Base-by-base conservation (phyloP, 1,140 invertebrate genomes). In the Dryas iulia region DNA sequence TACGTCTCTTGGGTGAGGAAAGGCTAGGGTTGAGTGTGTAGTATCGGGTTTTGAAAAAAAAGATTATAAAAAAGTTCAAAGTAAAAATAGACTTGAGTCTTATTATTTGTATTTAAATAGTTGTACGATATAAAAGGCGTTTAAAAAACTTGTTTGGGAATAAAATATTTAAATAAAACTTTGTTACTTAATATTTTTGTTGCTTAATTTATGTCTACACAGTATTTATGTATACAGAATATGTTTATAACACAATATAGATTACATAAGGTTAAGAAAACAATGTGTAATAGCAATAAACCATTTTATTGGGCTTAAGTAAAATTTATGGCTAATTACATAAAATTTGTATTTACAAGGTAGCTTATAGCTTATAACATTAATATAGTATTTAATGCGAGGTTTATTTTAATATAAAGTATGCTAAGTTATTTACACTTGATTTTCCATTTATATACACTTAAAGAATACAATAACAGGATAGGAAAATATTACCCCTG, bases 291-390 rank as follows among this genome's bases (percentile, higher is more conserved):
- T 65, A 64, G 30, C 31, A 59, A 64, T 74, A 70, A 74, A 74
- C 53, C 58, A 35, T 70, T 73, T 71, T 74, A 71, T 71, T 69
- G 35, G 33, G 63, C 62, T 73, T 67, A 39, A 69, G 23, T 72
- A 59, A 59, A 66, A 39, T 60, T 68, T 66, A 73, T 68, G 23
- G 60, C 28, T 62, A 66, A 53, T 58, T 63, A 65, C 57, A 68
- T 65, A 73, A 73, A 73, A 71, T 71, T 71, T 72, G 69, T 81
- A 82, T 82, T 74, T 83, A 84, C 82, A 82, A 75, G 30, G 56
- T 62, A 59, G 25, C 57, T 72, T 25, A 59, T 62, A 56, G 68
- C 24, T 47, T 18, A 47, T 47, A 47, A 21, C 39, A 18, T 18
- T 47, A 21, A 47, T 47, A 18, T 47, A 47, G 18, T 21, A 47